Base-by-base conservation (phyloP, 2,797 vertebrate genomes). In the Alectoris magna region DNA sequence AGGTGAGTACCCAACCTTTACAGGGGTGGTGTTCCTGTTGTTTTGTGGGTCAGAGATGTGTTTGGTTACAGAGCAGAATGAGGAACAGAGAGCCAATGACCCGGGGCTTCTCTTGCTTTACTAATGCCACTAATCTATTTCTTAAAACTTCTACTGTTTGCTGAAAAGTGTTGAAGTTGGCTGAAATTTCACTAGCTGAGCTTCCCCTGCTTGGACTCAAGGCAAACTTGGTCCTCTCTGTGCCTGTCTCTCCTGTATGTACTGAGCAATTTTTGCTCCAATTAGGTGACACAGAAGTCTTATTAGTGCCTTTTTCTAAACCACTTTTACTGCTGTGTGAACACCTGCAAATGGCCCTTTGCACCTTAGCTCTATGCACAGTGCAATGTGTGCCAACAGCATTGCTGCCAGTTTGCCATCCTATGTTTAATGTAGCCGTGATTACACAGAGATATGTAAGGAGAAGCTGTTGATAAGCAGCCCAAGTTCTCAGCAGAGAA, bases 401-500 rank as follows among this genome's bases (percentile, higher is more conserved):
- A 90, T 96, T 95, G 96, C 97, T 96, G 94, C 84, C 93, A 90
- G 94, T 91, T 94, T 97, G 87, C 95, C 63, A 69, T 93, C 95
- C 98, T 98, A 97, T 98, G 97, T 99, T 98, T 98, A 98, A 97
- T 95, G 77, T 68, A 82, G 94, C 94, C 91, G 36, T 72, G 63
- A 96, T 95, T 96, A 94, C 91, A 91, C 59, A 64, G 95, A 88
- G 86, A 84, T 92, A 87, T 6, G 60, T 58, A 88, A 88, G 93
- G 79, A 75, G 96, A 82, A 95, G 58, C 84, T 76, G 60, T 90
- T 94, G 97, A 97, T 96, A 95, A 93, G 94, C 95, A 90, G 91
- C 97, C 98, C 95, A 98, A 98, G 98, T 97, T 98, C 98, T 95
- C 93, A 93, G 97, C 97, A 97, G 97, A 96, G 98, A 98, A 98